Evolutionary conservation across 1,140 invertebrate species (phyloP).

Genomic region (Zophobas atratus): DNA sequence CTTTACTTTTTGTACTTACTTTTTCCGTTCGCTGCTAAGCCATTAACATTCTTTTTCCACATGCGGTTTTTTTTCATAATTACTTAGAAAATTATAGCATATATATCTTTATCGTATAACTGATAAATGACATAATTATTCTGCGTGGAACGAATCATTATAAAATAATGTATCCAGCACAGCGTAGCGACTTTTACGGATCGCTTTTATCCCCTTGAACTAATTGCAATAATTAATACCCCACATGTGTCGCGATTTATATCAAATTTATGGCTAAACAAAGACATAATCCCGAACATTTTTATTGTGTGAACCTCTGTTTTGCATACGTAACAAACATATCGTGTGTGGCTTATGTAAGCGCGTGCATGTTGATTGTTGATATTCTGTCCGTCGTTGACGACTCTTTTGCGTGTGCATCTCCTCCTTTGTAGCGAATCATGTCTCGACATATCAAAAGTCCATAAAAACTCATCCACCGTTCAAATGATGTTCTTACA

Average conservation of each 20-base stretch:
- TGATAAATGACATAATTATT: slow-evolving; percentile 29
- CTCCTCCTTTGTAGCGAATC: slow-evolving; percentile 16
- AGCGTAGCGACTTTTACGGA: not conserved
- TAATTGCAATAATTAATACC: slow-evolving; percentile 3
- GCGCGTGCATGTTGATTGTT: slow-evolving; percentile 41
- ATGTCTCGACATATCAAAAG: slow-evolving; percentile 27
- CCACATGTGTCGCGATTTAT: slow-evolving; percentile 8
- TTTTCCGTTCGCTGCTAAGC: too few relatives aligned
- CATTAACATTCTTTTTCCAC: too few relatives aligned
- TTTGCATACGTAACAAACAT: slow-evolving; percentile 34
- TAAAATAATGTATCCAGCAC: not conserved
- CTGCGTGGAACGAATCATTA: slow-evolving; percentile 11
- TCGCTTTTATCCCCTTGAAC: not conserved
- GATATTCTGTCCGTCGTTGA: slow-evolving; percentile 37
- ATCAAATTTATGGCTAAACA: slow-evolving; percentile 14
- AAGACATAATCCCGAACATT: slow-evolving; percentile 21
- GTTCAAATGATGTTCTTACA: slow-evolving; percentile 37
- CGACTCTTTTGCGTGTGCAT: slow-evolving; percentile 38
- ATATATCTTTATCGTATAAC: not conserved
- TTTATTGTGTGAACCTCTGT: slow-evolving; percentile 15
- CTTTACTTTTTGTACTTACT: too few relatives aligned
- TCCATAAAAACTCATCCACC: slow-evolving; percentile 32
- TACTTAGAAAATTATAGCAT: not conserved
- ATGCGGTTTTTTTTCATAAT: not conserved
- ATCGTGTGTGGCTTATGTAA: slow-evolving; percentile 29